Evolutionary conservation across 2,113 vertebrate genomes (phyloP).

Genomic region (Isurus oxyrinchus): DNA sequence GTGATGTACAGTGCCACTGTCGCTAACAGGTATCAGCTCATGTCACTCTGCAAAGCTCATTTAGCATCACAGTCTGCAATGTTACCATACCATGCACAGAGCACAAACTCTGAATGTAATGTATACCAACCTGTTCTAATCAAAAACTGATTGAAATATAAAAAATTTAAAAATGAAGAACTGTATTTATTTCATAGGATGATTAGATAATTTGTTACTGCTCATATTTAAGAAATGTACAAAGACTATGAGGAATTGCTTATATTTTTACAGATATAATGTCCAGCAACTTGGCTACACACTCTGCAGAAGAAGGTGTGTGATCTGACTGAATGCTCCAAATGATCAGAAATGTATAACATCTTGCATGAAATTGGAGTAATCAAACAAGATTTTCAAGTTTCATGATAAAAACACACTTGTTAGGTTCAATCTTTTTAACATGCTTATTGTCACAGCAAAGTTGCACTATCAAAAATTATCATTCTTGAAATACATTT

Average conservation of each 20-base stretch:
- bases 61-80: background rate
- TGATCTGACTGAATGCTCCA: background rate
- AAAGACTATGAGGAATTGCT: background rate
- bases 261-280: background rate
- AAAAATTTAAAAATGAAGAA: background rate
- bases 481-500: background rate
- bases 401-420: background rate
- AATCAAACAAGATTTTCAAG: background rate
- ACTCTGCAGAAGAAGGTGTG: background rate
- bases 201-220: background rate
- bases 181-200: background rate
- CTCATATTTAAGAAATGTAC: no score
- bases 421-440: background rate
- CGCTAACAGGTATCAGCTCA: background rate
- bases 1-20: background rate
- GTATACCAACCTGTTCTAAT: background rate
- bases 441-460: background rate
- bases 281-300: background rate
- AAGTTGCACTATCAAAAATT: background rate
- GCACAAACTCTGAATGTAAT: background rate
- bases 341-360: background rate
- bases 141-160: background rate
- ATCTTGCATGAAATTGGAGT: background rate
- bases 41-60: background rate
- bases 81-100: background rate